Percentiles rank a stretch among this genome's conserved stretches.
phyloP scores from a whole-genome alignment of 2,888 invertebrate genomes.

The Vandiemenella viatica region DNA sequence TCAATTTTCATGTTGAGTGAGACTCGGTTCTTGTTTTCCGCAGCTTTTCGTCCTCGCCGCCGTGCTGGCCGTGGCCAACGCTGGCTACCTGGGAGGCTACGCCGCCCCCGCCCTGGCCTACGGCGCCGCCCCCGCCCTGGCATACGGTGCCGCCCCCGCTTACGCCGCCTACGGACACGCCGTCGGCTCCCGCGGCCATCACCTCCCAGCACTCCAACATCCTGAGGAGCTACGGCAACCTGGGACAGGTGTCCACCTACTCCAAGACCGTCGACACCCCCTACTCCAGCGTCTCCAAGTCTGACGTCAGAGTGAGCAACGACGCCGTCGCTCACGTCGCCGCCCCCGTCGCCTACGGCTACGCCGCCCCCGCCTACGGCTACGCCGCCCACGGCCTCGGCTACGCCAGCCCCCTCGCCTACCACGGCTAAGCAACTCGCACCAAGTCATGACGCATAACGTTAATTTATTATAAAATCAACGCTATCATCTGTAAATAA shows the following conservation, averaged over 20 bases:
- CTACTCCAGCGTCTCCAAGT: slow-evolving; percentile 19
- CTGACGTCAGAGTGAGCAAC: slow-evolving; percentile 19
- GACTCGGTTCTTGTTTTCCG: too few species aligned
- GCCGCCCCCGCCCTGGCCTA: slow-evolving; percentile 22
- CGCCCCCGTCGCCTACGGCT: slow-evolving; percentile 14
- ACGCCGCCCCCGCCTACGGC: slow-evolving; percentile 10
- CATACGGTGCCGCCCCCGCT: slow-evolving; percentile 8
- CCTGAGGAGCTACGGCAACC: slow-evolving; percentile 18
- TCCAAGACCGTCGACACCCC: slow-evolving; percentile 19
- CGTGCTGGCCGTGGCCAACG: slow-evolving; percentile 14
- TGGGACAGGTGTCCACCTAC: slow-evolving; percentile 18
- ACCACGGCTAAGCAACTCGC: slow-evolving; percentile 20
- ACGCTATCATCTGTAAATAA: too few species aligned
- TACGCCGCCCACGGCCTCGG: slow-evolving; percentile 11
- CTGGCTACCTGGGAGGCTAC: slow-evolving; percentile 17
- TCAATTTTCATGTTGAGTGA: too few species aligned
- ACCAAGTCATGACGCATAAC: slow-evolving; percentile 14
- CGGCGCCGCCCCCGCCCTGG: slow-evolving; percentile 13
- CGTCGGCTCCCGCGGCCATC: slow-evolving; percentile 20
- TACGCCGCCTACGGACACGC: slow-evolving; percentile 28
- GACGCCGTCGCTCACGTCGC: slow-evolving; percentile 18
- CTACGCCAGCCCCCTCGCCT: slow-evolving; percentile 16
- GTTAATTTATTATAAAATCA: too few species aligned
- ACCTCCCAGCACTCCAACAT: slow-evolving; percentile 17
- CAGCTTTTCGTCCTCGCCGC: slow-evolving; percentile 21